These are phyloP conservation scores for Forbesichthys agassizii DNA, from an alignment of 2,113 vertebrate genomes.

Conservation along the genomic window DNA sequence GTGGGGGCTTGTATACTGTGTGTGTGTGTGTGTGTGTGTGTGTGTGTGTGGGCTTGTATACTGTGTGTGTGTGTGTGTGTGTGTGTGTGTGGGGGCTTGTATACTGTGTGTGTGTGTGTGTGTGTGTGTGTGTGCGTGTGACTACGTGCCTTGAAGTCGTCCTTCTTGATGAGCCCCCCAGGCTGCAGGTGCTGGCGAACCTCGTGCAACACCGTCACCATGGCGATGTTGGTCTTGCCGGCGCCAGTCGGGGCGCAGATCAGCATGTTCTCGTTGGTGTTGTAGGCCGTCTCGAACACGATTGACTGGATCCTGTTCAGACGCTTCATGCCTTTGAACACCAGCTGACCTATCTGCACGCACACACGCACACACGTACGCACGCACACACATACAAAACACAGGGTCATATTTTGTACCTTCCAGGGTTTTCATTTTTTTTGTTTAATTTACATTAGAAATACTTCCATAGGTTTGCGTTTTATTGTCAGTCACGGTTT, in stretches of 20 bases:
- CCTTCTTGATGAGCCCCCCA: slow-evolving; percentile 90
- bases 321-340: slow-evolving; percentile 91
- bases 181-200: slow-evolving; percentile 93
- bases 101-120: slow-evolving; percentile 14
- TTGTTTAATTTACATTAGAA: too few relatives aligned
- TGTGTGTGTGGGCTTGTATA: background rate
- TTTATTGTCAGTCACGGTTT: too few relatives aligned
- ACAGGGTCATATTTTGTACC: background rate
- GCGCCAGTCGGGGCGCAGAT: slow-evolving; percentile 96
- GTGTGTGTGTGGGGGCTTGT: background rate
- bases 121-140: slow-evolving; percentile 32
- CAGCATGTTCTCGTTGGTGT: slow-evolving; percentile 96
- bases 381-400: background rate
- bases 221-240: slow-evolving; percentile 98
- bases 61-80: background rate
- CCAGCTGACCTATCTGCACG: slow-evolving; percentile 89
- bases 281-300: slow-evolving; percentile 97
- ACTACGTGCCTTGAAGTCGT: slow-evolving; percentile 95
- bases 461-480: too few relatives aligned
- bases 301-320: slow-evolving; percentile 96
- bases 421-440: too few relatives aligned
- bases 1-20: too few relatives aligned
- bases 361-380: background rate
- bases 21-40: background rate
- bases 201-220: slow-evolving; percentile 94